phyloP scores from a whole-genome alignment of 2,888 invertebrate species.

The Pseudococcus viburni region DNA sequence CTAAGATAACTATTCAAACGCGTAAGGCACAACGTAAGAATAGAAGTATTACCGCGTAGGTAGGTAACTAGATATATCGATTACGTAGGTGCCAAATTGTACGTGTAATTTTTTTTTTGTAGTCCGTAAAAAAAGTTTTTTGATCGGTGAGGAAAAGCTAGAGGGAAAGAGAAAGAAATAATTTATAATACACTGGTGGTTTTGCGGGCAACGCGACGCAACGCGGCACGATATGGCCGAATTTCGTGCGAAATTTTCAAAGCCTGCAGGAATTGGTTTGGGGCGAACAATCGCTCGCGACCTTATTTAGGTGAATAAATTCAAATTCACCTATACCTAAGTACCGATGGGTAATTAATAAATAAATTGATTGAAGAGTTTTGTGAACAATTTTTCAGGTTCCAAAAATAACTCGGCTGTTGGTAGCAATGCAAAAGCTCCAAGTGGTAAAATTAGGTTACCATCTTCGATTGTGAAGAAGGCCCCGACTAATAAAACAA shows the following conservation, averaged over 20 bases:
- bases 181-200: not conserved
- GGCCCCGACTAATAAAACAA: not conserved
- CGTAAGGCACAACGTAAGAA: not conserved
- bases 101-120: not conserved
- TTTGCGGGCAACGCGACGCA: not conserved
- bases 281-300: not conserved
- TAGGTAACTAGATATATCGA: not conserved
- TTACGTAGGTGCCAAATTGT: constrained; percentile 37
- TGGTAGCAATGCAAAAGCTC: not conserved
- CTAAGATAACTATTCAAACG: no score
- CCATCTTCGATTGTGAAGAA: not conserved
- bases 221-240: not conserved
- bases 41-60: constrained; percentile 13
- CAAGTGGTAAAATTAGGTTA: not conserved
- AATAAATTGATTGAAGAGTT: no score
- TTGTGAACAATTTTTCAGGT: not conserved
- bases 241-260: constrained; percentile 21
- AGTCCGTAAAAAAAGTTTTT: not conserved
- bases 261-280: not conserved
- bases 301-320: not conserved
- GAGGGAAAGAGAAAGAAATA: not conserved
- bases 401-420: no score
- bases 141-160: not conserved
- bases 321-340: no score
- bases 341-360: no score